phyloP scores from a whole-genome alignment of 2,113 vertebrate species.

The Pedetes capensis region DNA sequence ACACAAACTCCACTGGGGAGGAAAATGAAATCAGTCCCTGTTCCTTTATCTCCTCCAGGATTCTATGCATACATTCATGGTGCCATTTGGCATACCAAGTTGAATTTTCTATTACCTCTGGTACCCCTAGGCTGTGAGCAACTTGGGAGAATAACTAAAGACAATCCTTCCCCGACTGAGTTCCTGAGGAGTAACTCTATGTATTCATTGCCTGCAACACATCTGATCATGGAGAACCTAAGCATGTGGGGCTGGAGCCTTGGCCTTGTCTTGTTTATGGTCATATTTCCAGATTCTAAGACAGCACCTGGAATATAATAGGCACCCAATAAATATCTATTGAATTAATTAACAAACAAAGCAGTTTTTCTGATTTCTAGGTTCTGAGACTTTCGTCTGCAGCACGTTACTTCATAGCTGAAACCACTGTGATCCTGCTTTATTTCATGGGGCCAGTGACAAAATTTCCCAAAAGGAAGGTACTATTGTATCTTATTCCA shows the following conservation, averaged over 20 bases:
- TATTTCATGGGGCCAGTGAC: background rate
- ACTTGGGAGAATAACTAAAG: background rate
- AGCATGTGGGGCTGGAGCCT: background rate
- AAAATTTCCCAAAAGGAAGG: background rate
- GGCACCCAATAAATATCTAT: background rate
- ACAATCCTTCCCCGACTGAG: background rate
- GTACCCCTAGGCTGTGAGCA: background rate
- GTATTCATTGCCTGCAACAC: background rate
- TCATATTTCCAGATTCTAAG: background rate
- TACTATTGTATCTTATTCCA: background rate
- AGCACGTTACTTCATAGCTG: background rate
- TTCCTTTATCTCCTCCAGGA: background rate
- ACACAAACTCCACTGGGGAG: background rate
- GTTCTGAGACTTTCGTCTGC: background rate
- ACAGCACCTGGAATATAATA: background rate
- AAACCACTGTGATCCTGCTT: background rate
- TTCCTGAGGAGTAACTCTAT: background rate
- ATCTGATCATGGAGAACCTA: background rate
- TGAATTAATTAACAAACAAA: background rate
- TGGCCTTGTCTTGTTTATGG: background rate
- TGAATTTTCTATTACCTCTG: background rate
- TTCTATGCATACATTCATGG: background rate
- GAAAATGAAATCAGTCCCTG: background rate
- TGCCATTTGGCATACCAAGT: background rate
- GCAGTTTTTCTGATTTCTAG: background rate